Conservation (phyloP, 1,140 invertebrate genomes). For the Magallana gigas region DNA sequence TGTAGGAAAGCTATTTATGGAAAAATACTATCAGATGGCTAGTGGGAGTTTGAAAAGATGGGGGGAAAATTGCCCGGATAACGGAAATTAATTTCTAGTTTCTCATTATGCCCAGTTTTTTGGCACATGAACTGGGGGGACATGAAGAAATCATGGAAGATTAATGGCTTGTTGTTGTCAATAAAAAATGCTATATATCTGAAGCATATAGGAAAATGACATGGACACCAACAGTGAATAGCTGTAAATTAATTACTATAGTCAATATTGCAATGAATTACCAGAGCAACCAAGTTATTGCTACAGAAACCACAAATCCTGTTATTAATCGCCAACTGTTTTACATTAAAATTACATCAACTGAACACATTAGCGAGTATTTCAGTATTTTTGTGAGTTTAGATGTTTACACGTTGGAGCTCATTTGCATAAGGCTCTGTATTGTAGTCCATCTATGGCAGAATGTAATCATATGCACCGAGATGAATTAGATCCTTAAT, state of each 20-base stretch:
- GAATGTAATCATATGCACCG: neutral
- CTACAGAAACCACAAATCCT: slow-evolving; percentile 12
- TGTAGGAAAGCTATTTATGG: slow-evolving; percentile 5
- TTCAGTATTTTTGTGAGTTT: slow-evolving; percentile 6
- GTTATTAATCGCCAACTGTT: slow-evolving; percentile 12
- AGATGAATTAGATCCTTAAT: slow-evolving; percentile 4
- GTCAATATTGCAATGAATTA: slow-evolving; percentile 30
- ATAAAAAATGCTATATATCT: slow-evolving; percentile 26
- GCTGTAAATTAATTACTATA: slow-evolving; percentile 21
- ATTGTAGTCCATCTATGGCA: neutral
- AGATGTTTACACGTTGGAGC: slow-evolving; percentile 11
- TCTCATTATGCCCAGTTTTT: slow-evolving; percentile 32
- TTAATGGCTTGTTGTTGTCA: slow-evolving; percentile 28
- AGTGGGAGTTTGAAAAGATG: slow-evolving; percentile 6
- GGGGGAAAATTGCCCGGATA: slow-evolving; percentile 20
- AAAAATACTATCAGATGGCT: neutral
- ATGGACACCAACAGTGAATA: neutral
- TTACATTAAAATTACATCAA: slow-evolving; percentile 29
- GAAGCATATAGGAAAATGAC: slow-evolving; percentile 10
- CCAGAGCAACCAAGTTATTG: slow-evolving; percentile 10
- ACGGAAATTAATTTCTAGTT: slow-evolving; percentile 44
- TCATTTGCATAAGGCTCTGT: neutral
- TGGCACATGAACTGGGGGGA: neutral
- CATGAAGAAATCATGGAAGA: slow-evolving; percentile 11
- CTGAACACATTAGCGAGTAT: neutral